A percentile compares a stretch with the other conserved stretches of the same genome.
These are phyloP conservation scores for Anguilla rostrata DNA, from an alignment of 2,113 vertebrate genomes.

Conservation along the genomic window DNA sequence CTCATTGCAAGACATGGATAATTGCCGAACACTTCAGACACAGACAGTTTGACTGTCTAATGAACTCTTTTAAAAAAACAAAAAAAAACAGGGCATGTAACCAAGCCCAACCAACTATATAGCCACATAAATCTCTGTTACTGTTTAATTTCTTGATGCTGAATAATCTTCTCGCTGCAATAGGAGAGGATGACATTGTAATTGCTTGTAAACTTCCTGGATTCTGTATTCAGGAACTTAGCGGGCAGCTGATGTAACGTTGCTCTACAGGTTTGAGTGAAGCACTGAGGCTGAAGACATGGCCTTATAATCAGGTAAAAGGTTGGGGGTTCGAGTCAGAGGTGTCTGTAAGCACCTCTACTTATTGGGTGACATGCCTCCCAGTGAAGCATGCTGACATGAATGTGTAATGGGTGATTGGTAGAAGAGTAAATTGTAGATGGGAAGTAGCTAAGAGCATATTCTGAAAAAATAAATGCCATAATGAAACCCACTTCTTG, in stretches of 20 bases:
- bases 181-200: not conserved
- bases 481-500: not conserved
- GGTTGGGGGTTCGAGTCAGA: not conserved
- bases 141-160: not conserved
- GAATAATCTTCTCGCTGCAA: not conserved
- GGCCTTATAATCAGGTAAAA: not conserved
- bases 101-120: not conserved
- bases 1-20: not conserved
- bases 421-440: not conserved
- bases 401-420: not conserved
- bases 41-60: not conserved
- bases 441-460: not conserved
- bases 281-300: not conserved
- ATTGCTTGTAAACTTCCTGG: not conserved
- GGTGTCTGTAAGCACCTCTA: not conserved
- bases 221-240: not conserved
- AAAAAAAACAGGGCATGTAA: not conserved
- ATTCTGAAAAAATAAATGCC: not conserved
- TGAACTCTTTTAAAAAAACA: not conserved
- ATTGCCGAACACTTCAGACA: not conserved
- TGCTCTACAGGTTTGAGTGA: not conserved
- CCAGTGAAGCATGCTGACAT: not conserved
- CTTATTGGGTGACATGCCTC: not conserved
- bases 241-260: not conserved
- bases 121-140: not conserved